Base-by-base conservation (phyloP, 2,113 vertebrate species). In the Lasiurus cinereus region DNA sequence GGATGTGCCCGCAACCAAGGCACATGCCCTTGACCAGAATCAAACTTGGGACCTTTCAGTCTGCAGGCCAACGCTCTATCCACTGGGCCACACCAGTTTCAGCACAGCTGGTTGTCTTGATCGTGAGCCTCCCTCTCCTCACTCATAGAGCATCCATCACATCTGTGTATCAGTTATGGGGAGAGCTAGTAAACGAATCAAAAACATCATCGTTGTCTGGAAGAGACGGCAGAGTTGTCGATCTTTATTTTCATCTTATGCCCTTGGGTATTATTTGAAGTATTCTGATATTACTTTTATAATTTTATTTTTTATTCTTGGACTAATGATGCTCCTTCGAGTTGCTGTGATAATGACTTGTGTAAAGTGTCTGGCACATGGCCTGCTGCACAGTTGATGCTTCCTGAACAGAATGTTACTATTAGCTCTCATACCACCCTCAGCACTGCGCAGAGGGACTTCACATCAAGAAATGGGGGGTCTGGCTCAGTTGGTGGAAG, bases 161-260 rank as follows among this genome's bases (percentile, higher is more conserved):
- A 2, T 93, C 88, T 83, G 5, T 59, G 52, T 93, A 8, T 52
- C 46, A n/a, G 27, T 59, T 39, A 90, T 1, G 62, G 66, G 48
- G 27, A n/a, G 13, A 62, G 8, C 31, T 70, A 83, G 7, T 11
- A 29, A 62, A 52, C 43, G 59, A 43, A 62, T 5, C 62, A 83
- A 83, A 93, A 62, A 8, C 13, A 31, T 43, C 59, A 66, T 27
- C 67, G 8, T 39, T 50, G 83, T 77, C 83, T 76, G 88, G 77
- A 33, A 39, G 66, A 91, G 3, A 3, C 29, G 54, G 19, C 27
- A 22, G 52, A 56, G 52, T 29, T n/a, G 36, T 80, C 95, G 64
- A 56, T 24, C 96, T 90, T 95, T 89, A 90, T 92, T 96, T 97
- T 96, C 89, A 83, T 85, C 89, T 90, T 91, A 62, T 39, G 43